These are phyloP conservation scores for Mandrillus leucophaeus DNA, from an alignment of 2,113 vertebrate genomes.

Conservation along the genomic window DNA sequence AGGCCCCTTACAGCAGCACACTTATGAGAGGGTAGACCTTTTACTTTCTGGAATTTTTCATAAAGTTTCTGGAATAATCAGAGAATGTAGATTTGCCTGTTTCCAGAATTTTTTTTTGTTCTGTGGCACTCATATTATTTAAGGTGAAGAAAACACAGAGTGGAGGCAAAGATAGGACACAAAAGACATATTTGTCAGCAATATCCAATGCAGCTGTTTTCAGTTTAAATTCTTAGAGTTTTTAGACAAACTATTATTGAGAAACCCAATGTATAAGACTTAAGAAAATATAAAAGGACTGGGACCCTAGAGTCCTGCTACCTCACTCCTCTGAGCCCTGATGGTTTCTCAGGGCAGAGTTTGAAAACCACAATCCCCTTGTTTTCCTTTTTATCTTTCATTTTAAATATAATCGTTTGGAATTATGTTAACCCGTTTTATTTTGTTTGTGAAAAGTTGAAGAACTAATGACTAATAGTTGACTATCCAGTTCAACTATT, in stretches of 20 bases:
- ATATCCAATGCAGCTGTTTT: not conserved
- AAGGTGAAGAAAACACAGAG: not conserved
- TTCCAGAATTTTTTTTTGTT: not conserved
- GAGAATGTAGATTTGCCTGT: not conserved
- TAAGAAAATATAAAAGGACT: not conserved
- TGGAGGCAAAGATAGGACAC: not conserved
- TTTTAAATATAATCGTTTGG: not conserved
- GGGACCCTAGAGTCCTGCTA: not conserved
- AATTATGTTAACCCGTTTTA: not conserved
- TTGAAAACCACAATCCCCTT: not conserved
- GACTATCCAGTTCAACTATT: not conserved
- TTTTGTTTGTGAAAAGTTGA: not conserved
- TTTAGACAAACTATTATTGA: not conserved
- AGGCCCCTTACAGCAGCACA: not conserved
- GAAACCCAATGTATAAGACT: not conserved
- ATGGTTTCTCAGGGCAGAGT: not conserved
- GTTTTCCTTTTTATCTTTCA: not conserved
- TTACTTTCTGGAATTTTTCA: not conserved
- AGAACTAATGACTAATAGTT: not conserved
- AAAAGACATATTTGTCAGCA: not conserved
- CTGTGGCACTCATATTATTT: not conserved
- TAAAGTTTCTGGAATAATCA: not conserved
- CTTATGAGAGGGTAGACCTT: not conserved
- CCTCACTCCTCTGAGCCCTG: not conserved
- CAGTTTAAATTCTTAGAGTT: not conserved